Percentiles rank a stretch among this genome's conserved stretches.
Conservation (phyloP, 2,888 invertebrate species). For the Rhamnusium bicolor region DNA sequence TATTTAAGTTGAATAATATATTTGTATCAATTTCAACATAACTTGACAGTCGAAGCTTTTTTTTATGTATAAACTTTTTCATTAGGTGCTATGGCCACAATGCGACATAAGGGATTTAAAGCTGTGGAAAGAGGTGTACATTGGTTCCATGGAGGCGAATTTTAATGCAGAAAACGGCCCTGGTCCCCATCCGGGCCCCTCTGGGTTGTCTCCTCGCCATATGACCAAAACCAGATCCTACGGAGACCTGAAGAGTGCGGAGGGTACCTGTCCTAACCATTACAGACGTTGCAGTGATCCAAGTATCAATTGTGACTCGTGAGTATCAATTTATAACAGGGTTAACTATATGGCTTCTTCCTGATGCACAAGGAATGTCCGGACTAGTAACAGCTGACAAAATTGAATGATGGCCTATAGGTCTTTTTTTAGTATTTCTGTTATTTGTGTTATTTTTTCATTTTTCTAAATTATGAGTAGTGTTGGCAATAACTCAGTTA, state of each 20-base stretch:
- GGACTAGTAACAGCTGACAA: too few species aligned
- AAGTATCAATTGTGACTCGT: conserved; percentile 85
- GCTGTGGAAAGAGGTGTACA: conserved; percentile 90
- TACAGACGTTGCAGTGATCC: conserved; percentile 88
- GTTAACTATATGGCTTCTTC: too few species aligned
- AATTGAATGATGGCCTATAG: too few species aligned
- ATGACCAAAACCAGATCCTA: conserved; percentile 91
- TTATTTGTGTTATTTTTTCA: too few species aligned
- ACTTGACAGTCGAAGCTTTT: background rate
- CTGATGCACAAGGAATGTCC: too few species aligned
- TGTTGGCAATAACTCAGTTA: too few species aligned
- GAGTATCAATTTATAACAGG: conserved; percentile 58
- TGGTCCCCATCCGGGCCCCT: conserved; percentile 63
- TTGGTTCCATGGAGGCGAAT: conserved; percentile 73
- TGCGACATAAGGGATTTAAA: conserved; percentile 87
- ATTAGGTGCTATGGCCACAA: conserved; percentile 89
- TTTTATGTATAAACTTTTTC: background rate
- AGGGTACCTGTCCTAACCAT: conserved; percentile 70
- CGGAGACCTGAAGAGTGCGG: conserved; percentile 83
- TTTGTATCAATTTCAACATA: background rate
- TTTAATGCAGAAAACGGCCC: conserved; percentile 63
- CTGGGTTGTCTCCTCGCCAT: conserved; percentile 66
- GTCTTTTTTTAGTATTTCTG: too few species aligned
- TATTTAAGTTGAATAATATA: too few species aligned
- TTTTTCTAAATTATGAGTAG: too few species aligned